Base-by-base conservation (phyloP, 2,797 vertebrate species). In the Melopsittacus undulatus region DNA sequence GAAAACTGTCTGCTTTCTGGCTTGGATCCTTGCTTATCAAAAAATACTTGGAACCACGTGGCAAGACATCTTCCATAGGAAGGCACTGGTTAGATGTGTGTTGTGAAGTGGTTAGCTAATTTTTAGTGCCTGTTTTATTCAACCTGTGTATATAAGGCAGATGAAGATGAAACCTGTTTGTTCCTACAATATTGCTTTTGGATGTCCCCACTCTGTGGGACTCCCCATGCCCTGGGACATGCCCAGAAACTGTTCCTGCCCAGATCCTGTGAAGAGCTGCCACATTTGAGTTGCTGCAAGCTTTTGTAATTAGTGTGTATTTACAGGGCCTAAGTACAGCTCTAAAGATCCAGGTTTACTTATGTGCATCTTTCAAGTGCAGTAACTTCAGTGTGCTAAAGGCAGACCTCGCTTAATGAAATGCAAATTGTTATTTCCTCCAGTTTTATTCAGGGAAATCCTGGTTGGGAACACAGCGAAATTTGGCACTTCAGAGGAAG, bases 271-370 rank as follows among this genome's bases (percentile, higher is more conserved):
- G 21, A 49, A 52, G 38, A 57, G 19, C 30, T 16, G 22, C 8
- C 34, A 43, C 66, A 89, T 84, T 90, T 87, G 87, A 91, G 74
- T 89, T n/a, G 66, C 94, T 89, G 7, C 23, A 94, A 95, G 96
- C 85, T 96, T 95, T 10, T 36, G 93, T 83, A 87, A 88, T 87
- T 81, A 94, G 61, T 26, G 88, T 62, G 74, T 57, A 92, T 95
- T 87, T 77, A 66, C 67, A 76, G 79, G 70, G 84, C 87, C 91
- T 49, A 80, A 90, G 40, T 36, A 77, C 63, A 89, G 73, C 91
- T 94, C 93, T 56, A 73, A 80, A 72, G 52, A 70, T 85, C 90
- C 84, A 82, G 66, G 30, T 30, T 57, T 92, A 32, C 52, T 29
- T 6, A 17, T 42, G 21, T 7, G 7, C 38, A 14, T 42, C 68